These are phyloP conservation scores for Hemiprocne comata DNA, from an alignment of 2,113 vertebrate species.

Conservation along the genomic window DNA sequence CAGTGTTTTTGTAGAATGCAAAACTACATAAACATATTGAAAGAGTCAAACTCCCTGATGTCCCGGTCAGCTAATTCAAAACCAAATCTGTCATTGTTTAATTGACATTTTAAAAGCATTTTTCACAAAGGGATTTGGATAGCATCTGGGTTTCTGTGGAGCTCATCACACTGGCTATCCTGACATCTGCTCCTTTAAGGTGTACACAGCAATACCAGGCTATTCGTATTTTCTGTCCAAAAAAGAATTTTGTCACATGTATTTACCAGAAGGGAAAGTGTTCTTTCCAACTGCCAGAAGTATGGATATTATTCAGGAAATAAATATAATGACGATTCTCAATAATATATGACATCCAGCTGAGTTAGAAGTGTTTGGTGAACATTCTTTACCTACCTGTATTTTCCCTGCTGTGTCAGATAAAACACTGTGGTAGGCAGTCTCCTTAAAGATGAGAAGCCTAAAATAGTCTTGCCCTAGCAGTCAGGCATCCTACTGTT, in stretches of 20 bases:
- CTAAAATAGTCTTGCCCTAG: background rate
- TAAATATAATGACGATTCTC: background rate
- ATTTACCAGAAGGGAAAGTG: background rate
- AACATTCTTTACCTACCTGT: background rate
- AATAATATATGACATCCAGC: background rate
- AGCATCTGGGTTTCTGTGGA: background rate
- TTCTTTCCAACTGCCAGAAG: background rate
- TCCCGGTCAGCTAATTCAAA: background rate
- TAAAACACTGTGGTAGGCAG: conserved; percentile 37
- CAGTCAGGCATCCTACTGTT: conserved; percentile 37
- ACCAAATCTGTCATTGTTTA: conserved; percentile 16
- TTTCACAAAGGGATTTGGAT: background rate
- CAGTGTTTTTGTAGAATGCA: background rate
- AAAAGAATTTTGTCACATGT: background rate
- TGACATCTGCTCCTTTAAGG: background rate
- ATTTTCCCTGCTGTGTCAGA: conserved; percentile 32
- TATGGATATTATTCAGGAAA: background rate
- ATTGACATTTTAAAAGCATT: background rate
- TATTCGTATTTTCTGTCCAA: background rate
- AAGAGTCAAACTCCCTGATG: background rate
- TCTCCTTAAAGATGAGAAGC: conserved; percentile 31
- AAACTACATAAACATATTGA: background rate
- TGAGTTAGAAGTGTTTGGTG: background rate
- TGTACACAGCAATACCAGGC: background rate
- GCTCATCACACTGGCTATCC: background rate